These are phyloP conservation scores for Monomorium pharaonis DNA, from an alignment of 1,140 invertebrate species.

Conservation along the genomic window DNA sequence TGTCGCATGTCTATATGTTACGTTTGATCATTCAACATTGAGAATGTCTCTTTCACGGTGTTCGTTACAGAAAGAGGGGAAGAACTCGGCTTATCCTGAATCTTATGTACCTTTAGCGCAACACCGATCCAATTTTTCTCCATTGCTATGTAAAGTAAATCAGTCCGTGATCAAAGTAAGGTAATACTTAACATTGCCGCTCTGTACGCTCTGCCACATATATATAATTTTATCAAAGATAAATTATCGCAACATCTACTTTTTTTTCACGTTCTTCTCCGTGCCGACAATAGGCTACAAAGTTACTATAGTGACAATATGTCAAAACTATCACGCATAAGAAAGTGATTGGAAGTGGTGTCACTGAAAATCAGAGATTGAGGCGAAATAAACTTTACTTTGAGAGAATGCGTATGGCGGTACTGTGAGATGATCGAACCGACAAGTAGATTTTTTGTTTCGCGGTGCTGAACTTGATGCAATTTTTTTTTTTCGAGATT, in stretches of 20 bases:
- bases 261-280: slow-evolving; percentile 31
- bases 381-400: slow-evolving; percentile 58
- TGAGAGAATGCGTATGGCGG: slow-evolving; percentile 50
- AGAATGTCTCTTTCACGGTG: slow-evolving; percentile 37
- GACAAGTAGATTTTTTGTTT: slow-evolving; percentile 61
- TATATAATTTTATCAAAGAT: slow-evolving; percentile 34
- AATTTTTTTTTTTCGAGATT: slow-evolving; percentile 58
- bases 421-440: slow-evolving; percentile 69
- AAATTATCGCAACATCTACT: slow-evolving; percentile 44
- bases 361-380: slow-evolving; percentile 44
- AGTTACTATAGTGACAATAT: slow-evolving; percentile 67
- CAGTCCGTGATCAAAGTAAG: slow-evolving; percentile 55
- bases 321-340: slow-evolving; percentile 60
- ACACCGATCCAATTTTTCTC: slow-evolving; percentile 72
- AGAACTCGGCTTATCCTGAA: slow-evolving; percentile 45
- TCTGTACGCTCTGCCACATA: slow-evolving; percentile 31
- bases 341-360: slow-evolving; percentile 17
- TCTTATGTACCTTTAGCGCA: slow-evolving; percentile 46
- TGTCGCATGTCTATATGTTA: slow-evolving; percentile 81
- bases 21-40: slow-evolving; percentile 48
- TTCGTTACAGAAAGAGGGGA: slow-evolving; percentile 35
- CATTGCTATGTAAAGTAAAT: slow-evolving; percentile 66
- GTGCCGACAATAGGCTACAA: slow-evolving; percentile 8
- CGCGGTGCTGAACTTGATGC: slow-evolving; percentile 59
- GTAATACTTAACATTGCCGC: slow-evolving; percentile 20